Conservation (phyloP, 2,888 invertebrate genomes). For the Platypus cylindrus region DNA sequence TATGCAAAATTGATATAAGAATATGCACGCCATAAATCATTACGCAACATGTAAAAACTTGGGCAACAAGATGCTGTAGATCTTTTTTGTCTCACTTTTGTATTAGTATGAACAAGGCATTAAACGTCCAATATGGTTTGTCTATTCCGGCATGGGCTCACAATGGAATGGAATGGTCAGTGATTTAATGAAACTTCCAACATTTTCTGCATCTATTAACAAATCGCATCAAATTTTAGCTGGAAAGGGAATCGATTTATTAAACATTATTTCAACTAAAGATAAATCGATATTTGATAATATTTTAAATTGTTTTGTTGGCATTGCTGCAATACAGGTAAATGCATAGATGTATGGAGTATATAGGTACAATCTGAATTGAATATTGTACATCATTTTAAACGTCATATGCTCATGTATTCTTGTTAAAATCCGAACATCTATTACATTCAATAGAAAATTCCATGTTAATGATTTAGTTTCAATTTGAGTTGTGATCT, state of each 20-base stretch:
- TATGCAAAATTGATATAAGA: too few relatives aligned
- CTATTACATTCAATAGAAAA: too few relatives aligned
- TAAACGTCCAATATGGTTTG: slow-evolving; percentile 48
- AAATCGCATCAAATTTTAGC: slow-evolving; percentile 44
- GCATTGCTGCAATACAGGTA: slow-evolving; percentile 56
- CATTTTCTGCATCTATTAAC: slow-evolving; percentile 51
- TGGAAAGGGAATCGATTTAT: slow-evolving; percentile 48
- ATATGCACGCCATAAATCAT: too few relatives aligned
- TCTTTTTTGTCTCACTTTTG: too few relatives aligned
- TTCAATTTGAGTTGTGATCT: not conserved
- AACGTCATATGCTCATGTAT: too few relatives aligned
- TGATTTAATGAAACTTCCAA: slow-evolving; percentile 50
- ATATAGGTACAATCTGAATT: too few relatives aligned
- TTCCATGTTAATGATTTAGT: not conserved
- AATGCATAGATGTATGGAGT: not conserved
- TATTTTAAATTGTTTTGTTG: slow-evolving; percentile 57
- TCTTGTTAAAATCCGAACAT: too few relatives aligned
- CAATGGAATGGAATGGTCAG: slow-evolving; percentile 61
- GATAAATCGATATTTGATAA: slow-evolving; percentile 47
- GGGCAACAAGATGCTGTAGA: too few relatives aligned
- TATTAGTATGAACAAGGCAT: slow-evolving; percentile 33
- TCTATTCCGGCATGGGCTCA: slow-evolving; percentile 65
- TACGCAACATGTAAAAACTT: too few relatives aligned
- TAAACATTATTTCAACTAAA: slow-evolving; percentile 44
- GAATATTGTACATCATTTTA: too few relatives aligned